Percentiles rank a stretch among this genome's conserved stretches.
Conservation (phyloP, 2,797 vertebrate species). For the Hipposideros larvatus region DNA sequence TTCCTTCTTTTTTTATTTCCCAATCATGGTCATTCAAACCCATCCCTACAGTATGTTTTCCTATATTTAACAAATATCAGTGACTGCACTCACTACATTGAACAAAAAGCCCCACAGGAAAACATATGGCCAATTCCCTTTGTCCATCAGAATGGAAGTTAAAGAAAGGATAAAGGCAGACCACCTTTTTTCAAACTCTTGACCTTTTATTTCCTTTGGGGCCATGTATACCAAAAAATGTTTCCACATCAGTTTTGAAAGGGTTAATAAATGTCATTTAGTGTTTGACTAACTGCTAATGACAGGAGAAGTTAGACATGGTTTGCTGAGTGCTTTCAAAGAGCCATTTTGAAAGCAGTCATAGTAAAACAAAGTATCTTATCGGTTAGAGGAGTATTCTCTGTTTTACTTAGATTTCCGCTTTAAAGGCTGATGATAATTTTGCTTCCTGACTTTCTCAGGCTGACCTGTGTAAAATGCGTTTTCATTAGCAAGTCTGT, state of each 20-base stretch:
- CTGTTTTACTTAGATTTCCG: background rate
- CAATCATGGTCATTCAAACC: background rate
- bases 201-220: background rate
- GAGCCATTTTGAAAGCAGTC: background rate
- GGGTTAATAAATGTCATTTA: background rate
- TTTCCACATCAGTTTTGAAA: background rate
- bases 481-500: background rate
- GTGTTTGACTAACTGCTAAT: background rate
- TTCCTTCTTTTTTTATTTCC: too few species aligned
- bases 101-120: background rate
- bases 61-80: background rate
- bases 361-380: background rate
- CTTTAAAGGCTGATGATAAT: background rate
- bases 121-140: background rate
- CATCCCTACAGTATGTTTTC: background rate
- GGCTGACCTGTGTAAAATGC: background rate
- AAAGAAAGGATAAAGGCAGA: background rate
- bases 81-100: too few species aligned
- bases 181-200: background rate
- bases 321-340: background rate
- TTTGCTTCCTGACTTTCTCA: conserved; percentile 12
- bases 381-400: background rate
- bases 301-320: background rate
- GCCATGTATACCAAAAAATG: background rate
- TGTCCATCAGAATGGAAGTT: background rate